Conservation (phyloP, 2,113 vertebrate genomes). For the Greenwoodochromis staneri region DNA sequence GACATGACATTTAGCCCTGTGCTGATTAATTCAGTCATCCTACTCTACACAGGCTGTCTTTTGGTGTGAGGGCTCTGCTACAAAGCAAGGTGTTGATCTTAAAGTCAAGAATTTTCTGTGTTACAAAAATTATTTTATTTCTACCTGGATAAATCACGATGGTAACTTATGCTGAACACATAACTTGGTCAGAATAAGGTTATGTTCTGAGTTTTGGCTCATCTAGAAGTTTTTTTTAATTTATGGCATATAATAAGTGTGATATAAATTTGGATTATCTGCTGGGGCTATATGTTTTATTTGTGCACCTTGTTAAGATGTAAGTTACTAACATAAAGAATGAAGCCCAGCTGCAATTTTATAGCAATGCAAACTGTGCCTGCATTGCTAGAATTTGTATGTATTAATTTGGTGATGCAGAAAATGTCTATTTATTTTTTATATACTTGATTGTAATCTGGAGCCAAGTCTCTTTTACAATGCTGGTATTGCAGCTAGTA, state of each 20-base stretch:
- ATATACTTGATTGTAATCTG: background rate
- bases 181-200: background rate
- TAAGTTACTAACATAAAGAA: background rate
- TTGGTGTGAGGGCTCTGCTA: background rate
- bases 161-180: background rate
- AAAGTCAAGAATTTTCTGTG: background rate
- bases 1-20: background rate
- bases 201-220: background rate
- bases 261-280: background rate
- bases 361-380: background rate
- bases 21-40: background rate
- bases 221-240: rapidly evolving
- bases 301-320: background rate
- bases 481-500: background rate
- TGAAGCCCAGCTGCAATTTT: background rate
- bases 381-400: background rate
- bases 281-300: background rate
- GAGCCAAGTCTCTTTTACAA: background rate
- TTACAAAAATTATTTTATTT: background rate
- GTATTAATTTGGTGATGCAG: background rate
- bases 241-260: rapidly evolving
- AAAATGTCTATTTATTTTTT: background rate
- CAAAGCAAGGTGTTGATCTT: background rate
- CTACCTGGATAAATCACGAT: background rate
- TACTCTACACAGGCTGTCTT: background rate